A percentile compares a stretch with the other conserved stretches of the same genome.
Evolutionary conservation across 2,888 invertebrate species (phyloP).

Genomic region (Smittia sp.): DNA sequence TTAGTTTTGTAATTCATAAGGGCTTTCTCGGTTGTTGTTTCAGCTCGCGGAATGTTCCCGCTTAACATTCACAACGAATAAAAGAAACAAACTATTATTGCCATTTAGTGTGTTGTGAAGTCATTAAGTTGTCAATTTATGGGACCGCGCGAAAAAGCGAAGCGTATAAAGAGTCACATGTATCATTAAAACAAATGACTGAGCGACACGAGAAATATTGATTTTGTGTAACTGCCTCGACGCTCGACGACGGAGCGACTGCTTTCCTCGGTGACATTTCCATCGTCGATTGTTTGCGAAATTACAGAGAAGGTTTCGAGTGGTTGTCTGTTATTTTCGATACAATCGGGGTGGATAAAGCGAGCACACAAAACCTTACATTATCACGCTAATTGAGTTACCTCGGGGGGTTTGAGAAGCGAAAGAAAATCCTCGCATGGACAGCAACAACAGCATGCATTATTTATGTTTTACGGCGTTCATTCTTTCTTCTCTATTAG

Average conservation of each 20-base stretch:
- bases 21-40: not conserved
- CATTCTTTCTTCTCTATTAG: not conserved
- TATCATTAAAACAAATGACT: conserved; percentile 39
- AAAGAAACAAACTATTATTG: conserved; percentile 35
- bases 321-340: too few relatives aligned
- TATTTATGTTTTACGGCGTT: conserved; percentile 26
- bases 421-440: not conserved
- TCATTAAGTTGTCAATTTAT: conserved; percentile 41
- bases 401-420: not conserved
- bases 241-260: not conserved
- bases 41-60: not conserved
- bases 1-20: conserved; percentile 29
- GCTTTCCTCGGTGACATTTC: not conserved
- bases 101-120: conserved; percentile 40
- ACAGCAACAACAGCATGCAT: conserved; percentile 17
- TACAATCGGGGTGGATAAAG: too few relatives aligned
- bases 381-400: conserved; percentile 35
- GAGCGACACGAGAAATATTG: conserved; percentile 34
- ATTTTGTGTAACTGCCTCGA: conserved; percentile 6
- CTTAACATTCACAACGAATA: not conserved
- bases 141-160: conserved; percentile 24
- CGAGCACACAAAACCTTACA: not conserved
- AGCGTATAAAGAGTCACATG: conserved; percentile 26
- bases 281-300: too few relatives aligned
- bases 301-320: too few relatives aligned